Percentiles rank a stretch among this genome's conserved stretches.
phyloP scores from a whole-genome alignment of 2,797 vertebrate species.

The Gallirallus australis region DNA sequence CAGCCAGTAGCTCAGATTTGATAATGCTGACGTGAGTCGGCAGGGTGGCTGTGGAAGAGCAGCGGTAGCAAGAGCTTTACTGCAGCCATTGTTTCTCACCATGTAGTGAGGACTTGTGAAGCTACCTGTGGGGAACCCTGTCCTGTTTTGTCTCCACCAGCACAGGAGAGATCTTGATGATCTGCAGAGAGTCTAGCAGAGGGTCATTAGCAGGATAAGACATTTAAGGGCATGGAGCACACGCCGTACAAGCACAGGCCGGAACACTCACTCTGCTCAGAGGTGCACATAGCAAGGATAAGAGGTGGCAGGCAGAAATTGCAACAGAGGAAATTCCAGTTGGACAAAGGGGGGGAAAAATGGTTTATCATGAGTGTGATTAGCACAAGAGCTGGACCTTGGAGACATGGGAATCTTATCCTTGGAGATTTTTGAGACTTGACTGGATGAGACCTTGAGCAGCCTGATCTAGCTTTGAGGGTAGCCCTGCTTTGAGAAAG shows the following conservation, averaged over 20 bases:
- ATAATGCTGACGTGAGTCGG: background rate
- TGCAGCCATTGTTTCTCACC: background rate
- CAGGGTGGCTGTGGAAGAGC: background rate
- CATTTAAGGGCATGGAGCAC: background rate
- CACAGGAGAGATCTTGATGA: background rate
- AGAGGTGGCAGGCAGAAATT: background rate
- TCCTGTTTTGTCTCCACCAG: background rate
- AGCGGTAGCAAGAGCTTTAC: background rate
- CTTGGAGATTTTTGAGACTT: background rate
- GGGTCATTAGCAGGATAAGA: background rate
- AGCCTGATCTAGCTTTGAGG: background rate
- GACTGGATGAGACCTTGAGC: background rate
- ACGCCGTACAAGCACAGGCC: background rate
- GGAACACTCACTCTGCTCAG: background rate
- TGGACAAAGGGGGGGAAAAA: background rate
- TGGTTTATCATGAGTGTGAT: background rate
- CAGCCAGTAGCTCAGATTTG: background rate
- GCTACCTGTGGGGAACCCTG: background rate
- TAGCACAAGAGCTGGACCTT: background rate
- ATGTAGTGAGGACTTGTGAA: background rate
- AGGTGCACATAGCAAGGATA: background rate
- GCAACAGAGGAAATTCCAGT: background rate
- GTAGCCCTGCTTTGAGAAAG: background rate
- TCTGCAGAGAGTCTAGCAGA: background rate
- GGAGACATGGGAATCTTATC: background rate